Base-by-base conservation (phyloP, 92 coral and sea anemone species). In the Galaxea fascicularis region DNA sequence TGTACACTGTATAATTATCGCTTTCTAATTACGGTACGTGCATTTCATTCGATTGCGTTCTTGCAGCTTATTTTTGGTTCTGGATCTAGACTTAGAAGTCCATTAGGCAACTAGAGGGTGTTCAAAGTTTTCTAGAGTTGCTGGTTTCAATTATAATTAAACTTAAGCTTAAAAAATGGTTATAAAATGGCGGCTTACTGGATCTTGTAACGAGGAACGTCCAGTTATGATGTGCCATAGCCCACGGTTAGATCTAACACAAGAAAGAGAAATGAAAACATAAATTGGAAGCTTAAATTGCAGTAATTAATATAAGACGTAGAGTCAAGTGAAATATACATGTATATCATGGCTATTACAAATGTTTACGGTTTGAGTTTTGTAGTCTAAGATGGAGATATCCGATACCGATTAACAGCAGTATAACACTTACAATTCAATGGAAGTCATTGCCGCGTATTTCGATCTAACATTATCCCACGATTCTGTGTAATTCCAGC, bases 201-300 rank as follows among this genome's bases (percentile, higher is more conserved):
- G 89, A 46, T 94, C 95, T 65, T 90, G 92, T 0, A 92, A 77
- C 29, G 92, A 91, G 7, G 93, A 92, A 49, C 90, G 87, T 47
- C 98, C 95, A 62, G 95, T 83, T 21, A 94, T 68, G 17, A 94
- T 86, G 14, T 90, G 92, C 98, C 95, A 94, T 21, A 94, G 73
- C 27, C 88, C 94, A 71, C 95, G 85, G 62, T 89, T 87, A 10
- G 98, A 92, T 35, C 95, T 92, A 77, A 10, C 49, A 59, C 14
- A 67, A 13, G 21, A 67, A 35, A 24, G 31, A 11, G 53, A n/a
- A 45, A 39, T 30, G 6, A 0, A 67, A 67, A 4, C 11, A 6
- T 14, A 11, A 7, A 45, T 18, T 17, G 10, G 18, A 69, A 15
- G 27, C 16, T 12, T 10, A 27, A 56, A 29, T 1, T 4, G 47